Evolutionary conservation across 2,797 vertebrate genomes (phyloP).

Genomic region (Xenopus petersii): DNA sequence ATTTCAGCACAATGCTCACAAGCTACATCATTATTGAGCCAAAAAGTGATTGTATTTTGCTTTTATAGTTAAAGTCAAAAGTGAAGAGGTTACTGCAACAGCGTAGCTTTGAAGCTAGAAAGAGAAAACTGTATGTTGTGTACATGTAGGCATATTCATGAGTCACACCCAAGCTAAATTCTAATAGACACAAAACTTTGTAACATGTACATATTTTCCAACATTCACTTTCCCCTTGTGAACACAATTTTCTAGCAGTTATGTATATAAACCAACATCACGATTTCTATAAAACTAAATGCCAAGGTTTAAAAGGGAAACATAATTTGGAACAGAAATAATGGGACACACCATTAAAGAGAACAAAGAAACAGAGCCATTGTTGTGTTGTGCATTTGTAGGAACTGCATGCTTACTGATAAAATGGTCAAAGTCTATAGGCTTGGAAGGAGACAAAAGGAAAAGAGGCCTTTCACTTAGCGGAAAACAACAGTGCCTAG

Average conservation of each 20-base stretch:
- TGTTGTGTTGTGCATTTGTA: constrained; percentile 22
- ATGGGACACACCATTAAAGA: constrained; percentile 36
- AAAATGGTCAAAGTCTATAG: constrained; percentile 42
- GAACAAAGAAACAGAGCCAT: constrained; percentile 22
- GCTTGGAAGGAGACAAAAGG: constrained; percentile 35
- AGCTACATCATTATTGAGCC: no score
- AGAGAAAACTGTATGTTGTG: no score
- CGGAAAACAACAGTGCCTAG: constrained; percentile 20
- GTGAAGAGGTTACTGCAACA: no score
- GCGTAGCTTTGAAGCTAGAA: no score
- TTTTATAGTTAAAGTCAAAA: no score
- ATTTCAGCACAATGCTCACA: no score
- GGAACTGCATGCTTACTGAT: constrained; percentile 38
- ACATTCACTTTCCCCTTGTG: no score
- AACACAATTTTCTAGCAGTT: not conserved
- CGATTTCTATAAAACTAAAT: not conserved
- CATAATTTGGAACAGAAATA: constrained; percentile 29
- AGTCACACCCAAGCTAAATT: no score
- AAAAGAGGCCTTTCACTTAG: constrained; percentile 27
- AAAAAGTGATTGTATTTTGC: no score
- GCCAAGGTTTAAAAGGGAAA: constrained; percentile 12
- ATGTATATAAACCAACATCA: not conserved
- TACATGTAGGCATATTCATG: no score
- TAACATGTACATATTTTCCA: no score
- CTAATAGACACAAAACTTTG: no score